These are phyloP conservation scores for Helicoverpa armigera DNA, from an alignment of 1,140 invertebrate genomes.

Conservation along the genomic window DNA sequence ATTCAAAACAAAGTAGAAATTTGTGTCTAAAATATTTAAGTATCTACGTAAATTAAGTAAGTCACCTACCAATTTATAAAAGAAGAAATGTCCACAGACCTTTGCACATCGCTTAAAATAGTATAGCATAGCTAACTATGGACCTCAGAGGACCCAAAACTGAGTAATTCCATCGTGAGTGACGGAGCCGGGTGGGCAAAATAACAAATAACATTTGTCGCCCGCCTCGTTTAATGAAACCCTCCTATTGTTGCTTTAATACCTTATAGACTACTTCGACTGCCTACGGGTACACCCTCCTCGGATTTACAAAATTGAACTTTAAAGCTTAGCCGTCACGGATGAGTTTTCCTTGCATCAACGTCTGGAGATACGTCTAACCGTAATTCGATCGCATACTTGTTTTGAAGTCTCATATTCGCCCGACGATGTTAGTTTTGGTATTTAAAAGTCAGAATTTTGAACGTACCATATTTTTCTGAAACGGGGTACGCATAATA, in stretches of 20 bases:
- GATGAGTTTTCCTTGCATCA: not conserved
- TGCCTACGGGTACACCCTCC: not conserved
- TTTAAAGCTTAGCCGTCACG: not conserved
- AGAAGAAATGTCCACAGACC: not conserved
- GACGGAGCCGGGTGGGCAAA: constrained; percentile 24
- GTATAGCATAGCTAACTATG: constrained; percentile 24
- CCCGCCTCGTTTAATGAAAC: constrained; percentile 47
- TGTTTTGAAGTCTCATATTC: not conserved
- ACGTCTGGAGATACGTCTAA: not conserved
- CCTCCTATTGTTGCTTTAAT: constrained; percentile 38
- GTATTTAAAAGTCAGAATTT: no score
- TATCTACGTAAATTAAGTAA: no score
- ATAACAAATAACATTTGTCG: constrained; percentile 51
- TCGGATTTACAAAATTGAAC: not conserved
- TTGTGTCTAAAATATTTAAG: no score
- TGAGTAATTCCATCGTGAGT: constrained; percentile 42
- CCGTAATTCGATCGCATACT: not conserved
- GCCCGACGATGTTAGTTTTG: no score
- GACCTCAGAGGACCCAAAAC: not conserved
- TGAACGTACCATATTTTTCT: not conserved
- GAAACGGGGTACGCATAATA: not conserved
- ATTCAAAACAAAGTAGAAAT: no score
- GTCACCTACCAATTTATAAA: no score
- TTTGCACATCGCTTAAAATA: not conserved
- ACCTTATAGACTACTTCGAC: constrained; percentile 26